These are phyloP conservation scores for Zophobas atratus DNA, from an alignment of 1,140 invertebrate genomes.

Conservation along the genomic window DNA sequence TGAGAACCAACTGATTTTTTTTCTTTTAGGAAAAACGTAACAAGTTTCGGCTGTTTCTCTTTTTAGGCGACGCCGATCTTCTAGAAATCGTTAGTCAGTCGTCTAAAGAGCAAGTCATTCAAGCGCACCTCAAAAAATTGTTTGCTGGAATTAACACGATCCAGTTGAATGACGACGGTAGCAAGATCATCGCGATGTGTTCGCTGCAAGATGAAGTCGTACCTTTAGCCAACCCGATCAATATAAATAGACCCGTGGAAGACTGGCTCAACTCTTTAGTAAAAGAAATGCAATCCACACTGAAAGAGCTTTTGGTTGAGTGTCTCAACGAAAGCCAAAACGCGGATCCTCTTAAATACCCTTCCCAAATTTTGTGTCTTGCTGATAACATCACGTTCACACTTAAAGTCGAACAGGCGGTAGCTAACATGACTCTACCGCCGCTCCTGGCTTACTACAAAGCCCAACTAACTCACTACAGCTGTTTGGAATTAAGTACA, in stretches of 20 bases:
- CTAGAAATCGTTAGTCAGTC: conserved; percentile 93
- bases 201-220: conserved; percentile 90
- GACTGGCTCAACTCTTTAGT: conserved; percentile 88
- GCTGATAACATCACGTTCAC: conserved; percentile 85
- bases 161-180: conserved; percentile 74
- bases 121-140: conserved; percentile 94
- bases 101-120: conserved; percentile 89
- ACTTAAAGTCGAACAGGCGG: conserved; percentile 85
- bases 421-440: conserved; percentile 77
- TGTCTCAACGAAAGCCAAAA: conserved; percentile 78
- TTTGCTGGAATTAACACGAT: conserved; percentile 92
- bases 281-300: conserved; percentile 85
- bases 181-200: conserved; percentile 82
- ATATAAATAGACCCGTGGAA: conserved; percentile 88
- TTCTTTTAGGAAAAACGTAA: conserved; percentile 89
- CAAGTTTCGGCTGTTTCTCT: conserved; percentile 95
- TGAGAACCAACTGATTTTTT: conserved; percentile 5
- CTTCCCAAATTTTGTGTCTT: conserved; percentile 88
- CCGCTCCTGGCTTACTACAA: conserved; percentile 66
- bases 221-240: conserved; percentile 81
- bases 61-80: conserved; percentile 96
- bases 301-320: conserved; percentile 78
- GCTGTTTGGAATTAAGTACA: conserved; percentile 70
- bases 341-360: conserved; percentile 84
- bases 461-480: conserved; percentile 77